Evolutionary conservation across 2,888 invertebrate species (phyloP).

Genomic region (Gymnosoma rotundatum): DNA sequence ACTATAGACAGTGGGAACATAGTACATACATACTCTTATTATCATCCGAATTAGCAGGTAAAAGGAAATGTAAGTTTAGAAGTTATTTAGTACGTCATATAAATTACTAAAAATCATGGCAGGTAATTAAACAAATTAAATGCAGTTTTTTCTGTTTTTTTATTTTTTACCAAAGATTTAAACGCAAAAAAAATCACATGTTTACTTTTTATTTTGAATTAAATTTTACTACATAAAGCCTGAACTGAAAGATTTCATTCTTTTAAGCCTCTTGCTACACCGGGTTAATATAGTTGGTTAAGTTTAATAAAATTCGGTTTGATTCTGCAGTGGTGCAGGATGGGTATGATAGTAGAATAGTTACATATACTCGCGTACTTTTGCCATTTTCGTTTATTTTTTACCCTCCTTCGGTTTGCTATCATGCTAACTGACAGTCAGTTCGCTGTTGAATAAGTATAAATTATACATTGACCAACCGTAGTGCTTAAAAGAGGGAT

Average conservation of each 20-base stretch:
- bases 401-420: constrained; percentile 40
- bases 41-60: too few species aligned
- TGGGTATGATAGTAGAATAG: constrained; percentile 20
- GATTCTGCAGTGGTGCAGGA: constrained; percentile 4
- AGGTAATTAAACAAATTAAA: too few species aligned
- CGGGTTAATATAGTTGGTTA: background rate
- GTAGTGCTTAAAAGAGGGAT: constrained; percentile 58
- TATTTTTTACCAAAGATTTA: too few species aligned
- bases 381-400: constrained; percentile 17
- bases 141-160: too few species aligned
- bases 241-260: background rate
- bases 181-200: too few species aligned
- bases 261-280: constrained; percentile 2
- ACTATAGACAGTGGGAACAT: too few species aligned
- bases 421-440: constrained; percentile 67
- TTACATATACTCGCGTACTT: constrained; percentile 1
- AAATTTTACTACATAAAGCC: too few species aligned
- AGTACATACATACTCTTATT: too few species aligned
- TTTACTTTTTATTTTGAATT: too few species aligned
- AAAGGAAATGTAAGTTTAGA: too few species aligned
- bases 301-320: constrained; percentile 25
- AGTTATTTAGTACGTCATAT: too few species aligned
- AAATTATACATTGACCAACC: constrained; percentile 64
- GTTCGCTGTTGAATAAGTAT: constrained; percentile 39
- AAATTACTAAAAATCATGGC: too few species aligned